Conservation (phyloP, 2,888 invertebrate genomes). For the Gymnocheta viridis region DNA sequence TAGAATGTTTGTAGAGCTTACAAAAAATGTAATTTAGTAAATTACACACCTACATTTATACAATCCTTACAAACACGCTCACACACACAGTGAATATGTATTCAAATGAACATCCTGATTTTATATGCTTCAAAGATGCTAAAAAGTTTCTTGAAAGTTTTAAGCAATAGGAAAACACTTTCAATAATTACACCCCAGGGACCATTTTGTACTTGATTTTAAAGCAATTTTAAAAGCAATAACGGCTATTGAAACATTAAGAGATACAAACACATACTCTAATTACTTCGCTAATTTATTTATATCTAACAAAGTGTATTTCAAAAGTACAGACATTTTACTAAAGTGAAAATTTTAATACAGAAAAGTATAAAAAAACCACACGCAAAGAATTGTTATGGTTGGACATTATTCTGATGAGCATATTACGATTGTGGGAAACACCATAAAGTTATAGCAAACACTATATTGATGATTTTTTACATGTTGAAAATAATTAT, state of each 20-base stretch:
- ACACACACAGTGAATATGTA: background rate
- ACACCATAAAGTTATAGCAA: too few species aligned
- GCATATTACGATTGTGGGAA: too few species aligned
- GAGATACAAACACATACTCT: slow-evolving; percentile 11
- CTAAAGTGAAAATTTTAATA: too few species aligned
- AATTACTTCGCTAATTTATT: slow-evolving; percentile 42
- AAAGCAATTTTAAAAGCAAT: slow-evolving; percentile 11
- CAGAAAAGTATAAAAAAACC: too few species aligned
- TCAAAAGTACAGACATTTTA: background rate
- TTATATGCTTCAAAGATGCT: background rate
- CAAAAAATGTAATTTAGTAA: background rate
- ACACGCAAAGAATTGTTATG: too few species aligned
- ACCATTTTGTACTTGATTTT: slow-evolving; percentile 40
- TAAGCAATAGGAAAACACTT: slow-evolving; percentile 39
- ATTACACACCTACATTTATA: background rate
- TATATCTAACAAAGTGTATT: background rate
- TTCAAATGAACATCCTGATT: background rate
- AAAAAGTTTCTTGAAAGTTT: background rate
- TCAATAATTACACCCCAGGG: slow-evolving; percentile 45
- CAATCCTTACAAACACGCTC: background rate
- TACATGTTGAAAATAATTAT: too few species aligned
- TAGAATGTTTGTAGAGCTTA: background rate
- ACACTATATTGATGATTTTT: too few species aligned
- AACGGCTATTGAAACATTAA: background rate
- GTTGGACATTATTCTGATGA: too few species aligned